Conservation (phyloP, 92 coral and sea anemone species). For the Siderastrea radians region DNA sequence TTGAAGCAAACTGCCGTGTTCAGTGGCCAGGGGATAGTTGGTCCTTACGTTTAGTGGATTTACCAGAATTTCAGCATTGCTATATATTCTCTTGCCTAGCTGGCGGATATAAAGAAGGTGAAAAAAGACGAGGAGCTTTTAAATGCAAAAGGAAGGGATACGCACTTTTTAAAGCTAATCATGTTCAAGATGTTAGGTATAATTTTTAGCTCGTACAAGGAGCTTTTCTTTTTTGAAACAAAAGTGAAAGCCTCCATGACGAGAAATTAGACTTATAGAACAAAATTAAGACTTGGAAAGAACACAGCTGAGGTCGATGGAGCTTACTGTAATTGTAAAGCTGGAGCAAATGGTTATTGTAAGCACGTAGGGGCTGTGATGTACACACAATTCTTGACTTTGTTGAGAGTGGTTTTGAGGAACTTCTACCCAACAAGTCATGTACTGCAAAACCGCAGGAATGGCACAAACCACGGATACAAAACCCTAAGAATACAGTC, state of each 20-base stretch:
- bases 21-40: neutral
- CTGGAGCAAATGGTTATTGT: conserved; percentile 41
- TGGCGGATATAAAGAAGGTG: too few relatives aligned
- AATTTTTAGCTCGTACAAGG: too few relatives aligned
- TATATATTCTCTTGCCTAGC: too few relatives aligned
- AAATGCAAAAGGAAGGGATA: too few relatives aligned
- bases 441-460: conserved; percentile 56
- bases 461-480: conserved; percentile 31
- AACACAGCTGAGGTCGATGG: neutral
- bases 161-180: too few relatives aligned
- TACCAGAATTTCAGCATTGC: neutral
- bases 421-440: conserved; percentile 28
- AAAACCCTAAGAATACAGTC: neutral
- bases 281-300: neutral
- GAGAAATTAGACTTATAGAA: neutral
- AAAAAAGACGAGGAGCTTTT: too few relatives aligned
- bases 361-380: conserved; percentile 28
- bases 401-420: conserved; percentile 30
- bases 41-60: neutral
- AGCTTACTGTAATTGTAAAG: conserved; percentile 17
- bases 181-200: too few relatives aligned
- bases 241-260: neutral
- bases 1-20: neutral
- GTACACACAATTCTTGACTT: conserved; percentile 41
- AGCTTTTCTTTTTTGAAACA: neutral